Percentiles rank a stretch among this genome's conserved stretches.
Evolutionary conservation across 2,113 vertebrate species (phyloP).

Genomic region (Orthonyx spaldingii): DNA sequence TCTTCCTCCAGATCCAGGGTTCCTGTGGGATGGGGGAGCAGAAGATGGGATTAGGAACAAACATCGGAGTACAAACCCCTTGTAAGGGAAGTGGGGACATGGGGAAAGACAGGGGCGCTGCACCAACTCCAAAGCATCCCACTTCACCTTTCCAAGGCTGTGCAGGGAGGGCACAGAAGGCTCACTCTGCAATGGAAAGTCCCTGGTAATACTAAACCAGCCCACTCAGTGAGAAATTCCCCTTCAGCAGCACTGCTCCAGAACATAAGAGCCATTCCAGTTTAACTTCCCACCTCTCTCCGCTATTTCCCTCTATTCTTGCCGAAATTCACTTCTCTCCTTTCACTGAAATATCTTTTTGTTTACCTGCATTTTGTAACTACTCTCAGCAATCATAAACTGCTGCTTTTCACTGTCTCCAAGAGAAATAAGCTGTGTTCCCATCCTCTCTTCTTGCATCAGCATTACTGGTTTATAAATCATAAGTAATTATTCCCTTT

Average conservation of each 20-base stretch:
- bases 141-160: not conserved
- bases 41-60: not conserved
- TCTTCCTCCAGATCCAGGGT: conserved; percentile 87
- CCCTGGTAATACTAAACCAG: not conserved
- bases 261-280: not conserved
- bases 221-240: not conserved
- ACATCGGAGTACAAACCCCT: not conserved
- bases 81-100: not conserved
- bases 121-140: not conserved
- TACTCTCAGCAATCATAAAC: not conserved
- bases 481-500: not conserved
- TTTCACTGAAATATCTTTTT: not conserved
- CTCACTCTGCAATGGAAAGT: not conserved
- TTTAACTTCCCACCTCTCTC: not conserved
- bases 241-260: not conserved
- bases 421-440: not conserved
- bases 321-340: not conserved
- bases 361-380: not conserved
- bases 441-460: not conserved
- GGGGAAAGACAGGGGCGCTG: not conserved
- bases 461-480: not conserved
- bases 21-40: conserved; percentile 67
- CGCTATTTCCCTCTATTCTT: not conserved
- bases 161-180: not conserved
- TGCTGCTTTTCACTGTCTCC: not conserved